Evolutionary conservation across 2,113 vertebrate genomes (phyloP).

Genomic region (Eublepharis macularius): DNA sequence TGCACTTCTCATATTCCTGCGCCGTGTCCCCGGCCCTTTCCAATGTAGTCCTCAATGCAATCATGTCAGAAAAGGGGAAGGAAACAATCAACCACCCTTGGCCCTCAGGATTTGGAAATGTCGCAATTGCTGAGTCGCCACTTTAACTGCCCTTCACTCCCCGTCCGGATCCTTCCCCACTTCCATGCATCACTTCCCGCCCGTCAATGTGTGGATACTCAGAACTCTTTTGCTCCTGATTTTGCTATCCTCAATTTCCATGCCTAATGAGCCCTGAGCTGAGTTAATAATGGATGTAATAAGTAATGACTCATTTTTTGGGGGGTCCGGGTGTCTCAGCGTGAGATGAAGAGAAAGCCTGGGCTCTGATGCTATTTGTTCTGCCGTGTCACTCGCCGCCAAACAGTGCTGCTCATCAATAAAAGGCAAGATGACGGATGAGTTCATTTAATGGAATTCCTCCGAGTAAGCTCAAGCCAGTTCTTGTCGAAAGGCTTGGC

Average conservation of each 20-base stretch:
- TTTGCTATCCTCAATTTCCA: slow-evolving; percentile 78
- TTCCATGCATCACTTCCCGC: slow-evolving; percentile 5
- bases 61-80: slow-evolving; percentile 73
- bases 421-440: slow-evolving; percentile 86
- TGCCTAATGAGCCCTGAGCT: slow-evolving; percentile 85
- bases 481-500: slow-evolving; percentile 65
- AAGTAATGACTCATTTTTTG: slow-evolving; percentile 88
- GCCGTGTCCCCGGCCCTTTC: slow-evolving; percentile 56
- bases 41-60: slow-evolving; percentile 54
- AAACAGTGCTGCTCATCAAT: slow-evolving; percentile 86
- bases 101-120: slow-evolving; percentile 71
- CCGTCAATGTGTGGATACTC: slow-evolving; percentile 49
- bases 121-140: slow-evolving; percentile 68
- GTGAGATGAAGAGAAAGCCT: slow-evolving; percentile 72
- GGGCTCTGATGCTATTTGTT: slow-evolving; percentile 81
- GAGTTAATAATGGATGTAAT: slow-evolving; percentile 89
- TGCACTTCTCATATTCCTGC: slow-evolving; percentile 43
- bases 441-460: slow-evolving; percentile 88
- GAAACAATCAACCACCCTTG: slow-evolving; percentile 67
- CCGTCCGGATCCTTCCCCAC: background rate
- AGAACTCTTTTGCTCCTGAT: slow-evolving; percentile 62
- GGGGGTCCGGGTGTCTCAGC: slow-evolving; percentile 69
- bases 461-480: slow-evolving; percentile 73
- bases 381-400: slow-evolving; percentile 82
- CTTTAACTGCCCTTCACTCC: slow-evolving; percentile 66